These are phyloP conservation scores for Plutella xylostella DNA, from an alignment of 2,888 invertebrate species.

Conservation along the genomic window DNA sequence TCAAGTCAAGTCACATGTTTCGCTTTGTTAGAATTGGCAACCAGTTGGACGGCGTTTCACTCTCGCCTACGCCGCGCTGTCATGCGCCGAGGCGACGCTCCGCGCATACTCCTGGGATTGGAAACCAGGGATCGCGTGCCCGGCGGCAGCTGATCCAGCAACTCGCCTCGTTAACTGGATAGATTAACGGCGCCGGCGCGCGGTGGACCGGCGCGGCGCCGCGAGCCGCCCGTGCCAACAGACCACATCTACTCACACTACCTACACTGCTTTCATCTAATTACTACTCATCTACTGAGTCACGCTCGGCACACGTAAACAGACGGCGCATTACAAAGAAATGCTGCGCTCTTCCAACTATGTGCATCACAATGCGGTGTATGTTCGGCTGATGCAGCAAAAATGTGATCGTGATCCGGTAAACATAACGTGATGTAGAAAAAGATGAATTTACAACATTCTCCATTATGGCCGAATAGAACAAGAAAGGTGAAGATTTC, in stretches of 20 bases:
- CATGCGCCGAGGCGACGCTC: not conserved
- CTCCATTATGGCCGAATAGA: too few species aligned
- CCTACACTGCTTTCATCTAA: slow-evolving; percentile 10
- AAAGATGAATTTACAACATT: too few species aligned
- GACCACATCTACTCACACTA: not conserved
- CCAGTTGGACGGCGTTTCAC: not conserved
- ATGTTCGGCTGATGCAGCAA: too few species aligned
- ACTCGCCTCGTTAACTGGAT: slow-evolving; percentile 11
- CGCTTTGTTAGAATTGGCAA: too few species aligned
- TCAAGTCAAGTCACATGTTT: too few species aligned
- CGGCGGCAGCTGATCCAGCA: not conserved
- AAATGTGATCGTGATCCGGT: too few species aligned
- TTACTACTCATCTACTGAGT: slow-evolving; percentile 6
- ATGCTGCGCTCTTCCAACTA: slow-evolving; percentile 4
- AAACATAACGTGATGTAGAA: too few species aligned
- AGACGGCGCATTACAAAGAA: not conserved
- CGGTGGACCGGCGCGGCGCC: slow-evolving; percentile 9
- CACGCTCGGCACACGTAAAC: slow-evolving; percentile 5
- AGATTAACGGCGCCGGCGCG: slow-evolving; percentile 13
- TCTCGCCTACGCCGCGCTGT: not conserved
- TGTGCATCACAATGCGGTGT: too few species aligned
- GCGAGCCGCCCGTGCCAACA: not conserved
- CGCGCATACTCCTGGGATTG: not conserved
- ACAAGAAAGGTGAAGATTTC: too few species aligned
- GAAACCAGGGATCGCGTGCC: not conserved